These are phyloP conservation scores for Neolamprologus tretocephalus DNA, from an alignment of 2,113 vertebrate species.

Conservation along the genomic window DNA sequence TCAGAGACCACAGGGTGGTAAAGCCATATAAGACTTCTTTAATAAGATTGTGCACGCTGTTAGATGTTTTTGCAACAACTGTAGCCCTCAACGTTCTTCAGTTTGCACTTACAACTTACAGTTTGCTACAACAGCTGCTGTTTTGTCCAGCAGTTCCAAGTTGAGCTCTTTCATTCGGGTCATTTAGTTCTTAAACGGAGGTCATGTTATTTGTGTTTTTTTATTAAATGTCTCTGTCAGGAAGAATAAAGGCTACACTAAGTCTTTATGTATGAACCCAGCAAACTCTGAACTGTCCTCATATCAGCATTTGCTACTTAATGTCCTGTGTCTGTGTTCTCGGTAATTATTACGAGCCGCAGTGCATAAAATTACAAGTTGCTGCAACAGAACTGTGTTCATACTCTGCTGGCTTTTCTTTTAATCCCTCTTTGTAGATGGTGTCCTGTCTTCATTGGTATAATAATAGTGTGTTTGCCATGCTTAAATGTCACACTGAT, in stretches of 20 bases:
- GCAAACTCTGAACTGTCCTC: background rate
- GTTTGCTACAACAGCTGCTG: background rate
- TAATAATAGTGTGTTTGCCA: background rate
- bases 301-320: background rate
- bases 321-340: background rate
- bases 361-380: background rate
- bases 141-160: background rate
- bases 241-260: background rate
- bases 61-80: background rate
- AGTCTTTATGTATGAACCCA: background rate
- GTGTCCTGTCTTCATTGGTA: background rate
- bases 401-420: background rate
- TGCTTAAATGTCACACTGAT: background rate
- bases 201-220: background rate
- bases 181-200: background rate
- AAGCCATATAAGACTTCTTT: background rate
- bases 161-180: background rate
- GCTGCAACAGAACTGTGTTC: background rate
- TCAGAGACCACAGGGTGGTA: slow-evolving; percentile 4
- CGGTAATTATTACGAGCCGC: background rate
- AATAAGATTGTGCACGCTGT: background rate
- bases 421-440: background rate
- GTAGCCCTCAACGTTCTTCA: background rate
- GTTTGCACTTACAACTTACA: background rate
- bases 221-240: background rate